Percentiles rank a stretch among this genome's conserved stretches.
Conservation (phyloP, 2,888 invertebrate species). For the Eutolmus rufibarbis region DNA sequence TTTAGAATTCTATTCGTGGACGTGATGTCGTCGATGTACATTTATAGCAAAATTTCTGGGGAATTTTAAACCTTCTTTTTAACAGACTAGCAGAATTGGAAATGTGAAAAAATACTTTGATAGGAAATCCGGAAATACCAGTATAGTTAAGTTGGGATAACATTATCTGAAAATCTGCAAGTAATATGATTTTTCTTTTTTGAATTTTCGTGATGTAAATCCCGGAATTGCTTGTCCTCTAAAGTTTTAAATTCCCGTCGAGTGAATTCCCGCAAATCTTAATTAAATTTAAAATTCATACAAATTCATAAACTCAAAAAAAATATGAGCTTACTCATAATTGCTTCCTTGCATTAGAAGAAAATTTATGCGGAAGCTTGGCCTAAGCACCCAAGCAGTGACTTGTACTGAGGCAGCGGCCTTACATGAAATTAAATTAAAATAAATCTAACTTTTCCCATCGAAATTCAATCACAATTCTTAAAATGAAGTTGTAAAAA, state of each 20-base stretch:
- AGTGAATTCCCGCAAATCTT: not conserved
- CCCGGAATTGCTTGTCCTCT: not conserved
- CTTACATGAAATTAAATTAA: not conserved
- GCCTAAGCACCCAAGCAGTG: not conserved
- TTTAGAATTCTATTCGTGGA: too few relatives aligned
- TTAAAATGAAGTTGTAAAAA: not conserved
- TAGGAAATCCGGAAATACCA: too few relatives aligned
- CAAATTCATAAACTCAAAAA: not conserved
- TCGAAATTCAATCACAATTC: not conserved
- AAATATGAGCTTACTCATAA: not conserved
- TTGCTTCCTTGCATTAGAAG: not conserved
- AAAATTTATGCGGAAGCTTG: not conserved
- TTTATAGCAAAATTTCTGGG: too few relatives aligned
- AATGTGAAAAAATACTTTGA: too few relatives aligned
- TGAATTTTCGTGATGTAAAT: not conserved
- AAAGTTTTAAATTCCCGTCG: not conserved
- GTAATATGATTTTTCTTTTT: too few relatives aligned
- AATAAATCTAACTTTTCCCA: not conserved
- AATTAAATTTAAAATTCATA: not conserved
- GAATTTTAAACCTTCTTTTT: too few relatives aligned
- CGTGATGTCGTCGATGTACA: too few relatives aligned
- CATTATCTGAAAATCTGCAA: too few relatives aligned
- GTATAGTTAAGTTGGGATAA: too few relatives aligned
- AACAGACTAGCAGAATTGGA: too few relatives aligned
- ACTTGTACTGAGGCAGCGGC: not conserved